These are phyloP conservation scores for Brachyalestes nurse DNA, from an alignment of 2,797 vertebrate species.

Conservation along the genomic window DNA sequence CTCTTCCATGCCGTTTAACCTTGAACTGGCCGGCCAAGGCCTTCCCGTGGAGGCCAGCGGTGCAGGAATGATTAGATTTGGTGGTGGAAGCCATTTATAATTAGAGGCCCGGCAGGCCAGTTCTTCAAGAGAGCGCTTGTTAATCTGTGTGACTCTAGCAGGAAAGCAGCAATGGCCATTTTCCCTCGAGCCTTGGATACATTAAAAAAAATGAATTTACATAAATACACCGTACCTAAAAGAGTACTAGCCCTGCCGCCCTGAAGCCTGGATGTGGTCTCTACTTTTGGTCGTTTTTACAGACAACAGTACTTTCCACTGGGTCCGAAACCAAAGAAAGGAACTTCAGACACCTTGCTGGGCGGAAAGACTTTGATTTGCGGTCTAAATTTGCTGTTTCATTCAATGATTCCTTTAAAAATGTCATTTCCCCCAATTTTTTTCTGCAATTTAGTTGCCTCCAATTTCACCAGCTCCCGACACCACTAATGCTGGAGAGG, in stretches of 20 bases:
- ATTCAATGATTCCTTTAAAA: too few relatives aligned
- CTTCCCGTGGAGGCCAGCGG: constrained; percentile 28
- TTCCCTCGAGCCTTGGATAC: neutral
- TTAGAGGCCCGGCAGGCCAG: constrained; percentile 65
- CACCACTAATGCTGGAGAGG: too few relatives aligned
- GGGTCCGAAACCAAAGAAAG: neutral
- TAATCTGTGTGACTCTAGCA: constrained; percentile 13
- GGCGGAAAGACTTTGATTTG: too few relatives aligned
- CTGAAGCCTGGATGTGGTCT: neutral
- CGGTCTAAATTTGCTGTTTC: too few relatives aligned
- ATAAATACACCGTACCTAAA: too few relatives aligned
- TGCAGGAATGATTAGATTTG: constrained; percentile 59
- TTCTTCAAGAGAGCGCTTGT: constrained; percentile 33
- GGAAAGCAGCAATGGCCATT: neutral
- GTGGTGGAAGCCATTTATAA: constrained; percentile 70
- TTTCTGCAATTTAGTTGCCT: too few relatives aligned
- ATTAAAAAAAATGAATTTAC: neutral
- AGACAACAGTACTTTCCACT: neutral
- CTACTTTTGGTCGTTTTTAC: neutral
- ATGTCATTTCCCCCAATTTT: too few relatives aligned
- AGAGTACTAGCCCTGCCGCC: too few relatives aligned
- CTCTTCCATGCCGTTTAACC: constrained; percentile 55
- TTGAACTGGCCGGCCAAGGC: constrained; percentile 62
- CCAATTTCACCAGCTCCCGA: too few relatives aligned
- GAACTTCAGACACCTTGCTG: neutral